Percentiles rank a stretch among this genome's conserved stretches.
Conservation (phyloP, 1,140 invertebrate species). For the Proctacanthus coquilletti region DNA sequence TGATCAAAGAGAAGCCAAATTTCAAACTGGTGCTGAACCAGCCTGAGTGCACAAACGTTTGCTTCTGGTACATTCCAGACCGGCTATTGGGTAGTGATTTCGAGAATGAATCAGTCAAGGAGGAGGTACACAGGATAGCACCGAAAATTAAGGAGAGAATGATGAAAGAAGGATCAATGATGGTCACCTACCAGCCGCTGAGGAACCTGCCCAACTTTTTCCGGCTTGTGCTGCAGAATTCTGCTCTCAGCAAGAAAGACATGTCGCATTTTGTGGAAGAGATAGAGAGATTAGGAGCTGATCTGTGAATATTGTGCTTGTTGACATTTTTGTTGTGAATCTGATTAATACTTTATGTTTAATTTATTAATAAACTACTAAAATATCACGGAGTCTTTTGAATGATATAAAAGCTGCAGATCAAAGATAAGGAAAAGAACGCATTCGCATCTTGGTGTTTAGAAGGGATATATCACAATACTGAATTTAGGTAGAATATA, state of each 20-base stretch:
- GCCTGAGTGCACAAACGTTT: conserved; percentile 86
- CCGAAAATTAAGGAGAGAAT: conserved; percentile 86
- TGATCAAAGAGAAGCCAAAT: conserved; percentile 43
- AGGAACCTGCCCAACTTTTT: conserved; percentile 78
- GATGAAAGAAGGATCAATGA: conserved; percentile 87
- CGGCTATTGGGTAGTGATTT: conserved; percentile 42
- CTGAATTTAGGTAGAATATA: too few species aligned
- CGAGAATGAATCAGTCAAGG: conserved; percentile 44
- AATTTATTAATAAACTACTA: too few species aligned
- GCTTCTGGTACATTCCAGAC: conserved; percentile 87
- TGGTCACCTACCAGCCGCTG: conserved; percentile 88
- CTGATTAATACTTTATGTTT: too few species aligned
- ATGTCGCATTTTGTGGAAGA: conserved; percentile 76
- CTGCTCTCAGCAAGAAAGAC: conserved; percentile 57
- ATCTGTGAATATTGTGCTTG: conserved; percentile 38
- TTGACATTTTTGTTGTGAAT: too few species aligned
- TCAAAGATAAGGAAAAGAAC: too few species aligned
- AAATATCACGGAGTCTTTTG: too few species aligned
- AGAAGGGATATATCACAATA: too few species aligned
- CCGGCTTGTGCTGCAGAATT: conserved; percentile 83
- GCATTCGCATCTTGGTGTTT: too few species aligned
- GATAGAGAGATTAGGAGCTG: conserved; percentile 63
- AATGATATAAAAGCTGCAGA: too few species aligned
- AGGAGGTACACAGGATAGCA: conserved; percentile 64
- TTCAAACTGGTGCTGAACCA: conserved; percentile 60